These are phyloP conservation scores for Daubentonia madagascariensis DNA, from an alignment of 2,113 vertebrate species.

Conservation along the genomic window DNA sequence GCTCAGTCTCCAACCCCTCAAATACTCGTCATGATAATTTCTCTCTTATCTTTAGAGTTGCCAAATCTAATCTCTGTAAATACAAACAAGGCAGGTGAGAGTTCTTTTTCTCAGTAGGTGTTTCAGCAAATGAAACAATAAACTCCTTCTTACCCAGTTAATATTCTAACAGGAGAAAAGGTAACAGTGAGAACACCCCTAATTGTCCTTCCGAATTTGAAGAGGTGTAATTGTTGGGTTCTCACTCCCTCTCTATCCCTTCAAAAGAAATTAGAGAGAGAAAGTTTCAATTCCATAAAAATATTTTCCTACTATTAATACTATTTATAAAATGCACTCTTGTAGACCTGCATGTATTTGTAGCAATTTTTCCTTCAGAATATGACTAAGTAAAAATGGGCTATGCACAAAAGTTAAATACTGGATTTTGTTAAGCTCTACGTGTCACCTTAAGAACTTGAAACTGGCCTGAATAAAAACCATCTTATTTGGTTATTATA, in stretches of 20 bases:
- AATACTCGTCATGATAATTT: neutral
- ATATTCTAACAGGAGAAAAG: slow-evolving; percentile 10
- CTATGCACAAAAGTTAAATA: neutral
- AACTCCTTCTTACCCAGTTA: neutral
- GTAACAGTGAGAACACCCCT: neutral
- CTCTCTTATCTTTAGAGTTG: neutral
- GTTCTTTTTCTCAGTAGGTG: neutral
- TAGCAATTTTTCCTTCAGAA: neutral
- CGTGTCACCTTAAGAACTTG: neutral
- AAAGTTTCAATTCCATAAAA: neutral
- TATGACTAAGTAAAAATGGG: neutral
- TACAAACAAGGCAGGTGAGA: neutral
- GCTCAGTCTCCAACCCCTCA: neutral
- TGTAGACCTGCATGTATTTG: neutral
- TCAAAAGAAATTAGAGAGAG: neutral
- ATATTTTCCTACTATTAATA: neutral
- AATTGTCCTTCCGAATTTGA: neutral
- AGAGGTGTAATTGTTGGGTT: neutral
- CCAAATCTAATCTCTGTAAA: slow-evolving; percentile 16
- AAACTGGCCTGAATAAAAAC: neutral
- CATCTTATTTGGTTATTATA: neutral
- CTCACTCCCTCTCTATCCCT: neutral
- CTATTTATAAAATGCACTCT: neutral
- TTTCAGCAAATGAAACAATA: slow-evolving; percentile 49
- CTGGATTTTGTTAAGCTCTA: neutral